Evolutionary conservation across 2,888 invertebrate species (phyloP), one percentile per base, ranked within the genome.

Genomic region (Oscheius sp.): DNA sequence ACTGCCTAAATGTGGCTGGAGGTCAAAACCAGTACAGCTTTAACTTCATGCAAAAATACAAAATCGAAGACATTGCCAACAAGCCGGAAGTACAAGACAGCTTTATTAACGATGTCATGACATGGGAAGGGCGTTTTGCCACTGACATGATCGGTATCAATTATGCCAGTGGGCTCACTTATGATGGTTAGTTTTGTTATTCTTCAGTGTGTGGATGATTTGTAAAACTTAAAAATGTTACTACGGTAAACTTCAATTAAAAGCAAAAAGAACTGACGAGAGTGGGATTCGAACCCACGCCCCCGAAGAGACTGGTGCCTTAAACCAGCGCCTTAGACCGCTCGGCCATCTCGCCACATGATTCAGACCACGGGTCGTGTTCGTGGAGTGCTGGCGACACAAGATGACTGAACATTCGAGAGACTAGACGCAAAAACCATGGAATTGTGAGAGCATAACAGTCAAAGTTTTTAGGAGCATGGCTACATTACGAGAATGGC

Each of bases 261-360:
- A 50, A 3, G n/a, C 47, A 65, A 65, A 65, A 65, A 3, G 48
- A n/a, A 1, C 76, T 82, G 82, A 82, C 74, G 83, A 81, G 81
- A 83, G 83, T 83, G 83, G 83, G 83, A 80, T 82, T 84, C 84
- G 84, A 82, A 84, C 84, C 82, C 81, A 84, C 84, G 82, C 84
- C 84, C 80, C 84, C 84, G 82, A 75, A 92, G 93, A 93, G 93
- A 93, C 93, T 94, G 93, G 93, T 93, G 93, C 93, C 93, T 94
- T 93, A 94, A 94, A 93, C 93, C 93, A 93, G 93, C 93, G 93
- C 93, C 93, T 93, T 93, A 93, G 93, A 93, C 93, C 93, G 93
- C 93, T 93, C 93, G 93, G 93, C 93, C 70, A 71, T 71, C 70
- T 71, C 59, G 51, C 70, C 70, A 71, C 37, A 42, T 3, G 42